phyloP scores from a whole-genome alignment of 2,113 vertebrate genomes.

The Lophura nycthemera region DNA sequence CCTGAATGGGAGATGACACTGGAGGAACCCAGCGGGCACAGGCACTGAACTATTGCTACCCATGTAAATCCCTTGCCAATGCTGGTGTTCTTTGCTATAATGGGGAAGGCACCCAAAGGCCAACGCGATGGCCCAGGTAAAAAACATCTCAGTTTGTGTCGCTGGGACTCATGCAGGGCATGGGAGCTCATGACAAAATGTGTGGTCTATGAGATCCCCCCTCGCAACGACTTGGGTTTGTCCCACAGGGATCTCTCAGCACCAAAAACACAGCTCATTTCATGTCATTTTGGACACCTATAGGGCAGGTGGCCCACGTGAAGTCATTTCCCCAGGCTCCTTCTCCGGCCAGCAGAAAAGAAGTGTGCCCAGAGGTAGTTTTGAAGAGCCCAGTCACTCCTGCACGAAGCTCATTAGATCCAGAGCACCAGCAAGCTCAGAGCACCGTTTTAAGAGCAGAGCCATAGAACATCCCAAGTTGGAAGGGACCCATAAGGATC shows the following conservation, averaged over 20 bases:
- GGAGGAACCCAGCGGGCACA: neutral
- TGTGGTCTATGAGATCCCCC: neutral
- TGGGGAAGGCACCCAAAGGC: neutral
- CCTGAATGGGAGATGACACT: neutral
- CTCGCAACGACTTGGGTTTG: neutral
- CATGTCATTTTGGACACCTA: neutral
- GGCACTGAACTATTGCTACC: neutral
- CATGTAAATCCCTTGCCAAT: neutral
- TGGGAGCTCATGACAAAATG: neutral
- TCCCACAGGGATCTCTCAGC: neutral
- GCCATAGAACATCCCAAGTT: neutral
- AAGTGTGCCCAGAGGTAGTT: neutral
- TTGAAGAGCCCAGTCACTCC: neutral
- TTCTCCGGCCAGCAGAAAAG: neutral
- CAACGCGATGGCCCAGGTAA: too few species aligned
- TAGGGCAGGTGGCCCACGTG: too few species aligned
- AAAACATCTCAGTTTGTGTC: neutral
- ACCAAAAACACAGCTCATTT: neutral
- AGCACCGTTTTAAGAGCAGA: neutral
- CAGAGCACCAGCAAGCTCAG: neutral
- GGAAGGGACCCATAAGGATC: too few species aligned
- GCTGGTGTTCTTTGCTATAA: accelerated
- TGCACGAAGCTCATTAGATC: neutral
- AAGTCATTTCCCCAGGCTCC: neutral
- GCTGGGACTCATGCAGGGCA: accelerated